Conservation (phyloP, 2,797 vertebrate genomes). For the Melopsittacus undulatus region DNA sequence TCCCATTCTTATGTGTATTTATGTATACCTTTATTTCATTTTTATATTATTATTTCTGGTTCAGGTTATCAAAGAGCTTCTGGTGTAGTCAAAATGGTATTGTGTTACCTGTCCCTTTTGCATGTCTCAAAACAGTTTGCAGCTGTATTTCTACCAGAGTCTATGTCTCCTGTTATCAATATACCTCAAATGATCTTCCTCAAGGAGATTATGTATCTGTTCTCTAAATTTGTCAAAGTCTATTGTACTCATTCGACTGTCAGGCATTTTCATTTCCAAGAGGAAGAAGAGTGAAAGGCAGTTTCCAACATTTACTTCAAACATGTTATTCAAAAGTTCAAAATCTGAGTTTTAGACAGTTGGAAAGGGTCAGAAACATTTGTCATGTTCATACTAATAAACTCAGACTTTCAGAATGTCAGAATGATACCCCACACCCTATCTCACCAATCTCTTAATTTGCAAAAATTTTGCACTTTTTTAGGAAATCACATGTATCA, state of each 20-base stretch:
- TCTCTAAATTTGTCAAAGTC: not conserved
- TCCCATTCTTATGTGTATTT: not conserved
- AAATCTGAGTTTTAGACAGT: not conserved
- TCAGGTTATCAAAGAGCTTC: not conserved
- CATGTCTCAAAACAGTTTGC: not conserved
- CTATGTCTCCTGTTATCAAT: not conserved
- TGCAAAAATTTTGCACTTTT: not conserved
- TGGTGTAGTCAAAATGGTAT: not conserved
- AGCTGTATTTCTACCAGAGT: not conserved
- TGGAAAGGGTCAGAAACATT: not conserved
- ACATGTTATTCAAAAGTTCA: not conserved
- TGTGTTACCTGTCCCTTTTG: not conserved
- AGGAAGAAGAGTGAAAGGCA: not conserved
- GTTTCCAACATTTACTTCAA: not conserved
- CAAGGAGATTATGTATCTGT: not conserved
- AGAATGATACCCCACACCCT: accelerated
- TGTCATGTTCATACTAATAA: not conserved
- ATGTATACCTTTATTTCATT: not conserved
- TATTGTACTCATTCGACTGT: not conserved
- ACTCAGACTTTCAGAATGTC: not conserved
- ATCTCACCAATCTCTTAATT: not conserved
- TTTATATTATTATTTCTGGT: not conserved
- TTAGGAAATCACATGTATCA: not conserved
- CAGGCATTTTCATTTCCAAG: not conserved
- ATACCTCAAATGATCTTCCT: not conserved